phyloP scores from a whole-genome alignment of 2,888 invertebrate genomes.

The Eristalis tenax region DNA sequence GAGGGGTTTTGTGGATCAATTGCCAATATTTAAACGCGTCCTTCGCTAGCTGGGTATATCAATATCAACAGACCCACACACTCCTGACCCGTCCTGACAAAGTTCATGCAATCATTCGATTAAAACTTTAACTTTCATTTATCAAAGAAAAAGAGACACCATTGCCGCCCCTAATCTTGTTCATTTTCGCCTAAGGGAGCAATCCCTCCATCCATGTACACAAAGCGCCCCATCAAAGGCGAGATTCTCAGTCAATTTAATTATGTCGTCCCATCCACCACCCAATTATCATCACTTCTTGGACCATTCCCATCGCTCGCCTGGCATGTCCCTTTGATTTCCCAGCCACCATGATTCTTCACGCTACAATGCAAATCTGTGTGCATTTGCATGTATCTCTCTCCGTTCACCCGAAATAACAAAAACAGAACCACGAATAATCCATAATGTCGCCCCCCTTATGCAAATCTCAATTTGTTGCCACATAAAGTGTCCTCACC shows the following conservation, averaged over 20 bases:
- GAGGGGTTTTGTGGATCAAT: too few species aligned
- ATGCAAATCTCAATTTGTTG: not conserved
- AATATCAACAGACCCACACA: not conserved
- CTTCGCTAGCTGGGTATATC: too few species aligned
- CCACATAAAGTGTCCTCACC: not conserved
- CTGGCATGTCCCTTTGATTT: not conserved
- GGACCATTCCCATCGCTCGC: not conserved
- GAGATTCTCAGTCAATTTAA: not conserved
- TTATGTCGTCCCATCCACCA: not conserved
- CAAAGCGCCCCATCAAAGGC: not conserved
- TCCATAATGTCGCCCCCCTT: not conserved
- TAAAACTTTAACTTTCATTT: not conserved
- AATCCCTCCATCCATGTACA: not conserved
- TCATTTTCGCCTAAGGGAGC: not conserved
- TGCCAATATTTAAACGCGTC: too few species aligned
- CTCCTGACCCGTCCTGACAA: too few species aligned
- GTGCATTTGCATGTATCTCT: too few species aligned
- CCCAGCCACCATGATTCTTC: not conserved
- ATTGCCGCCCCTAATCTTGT: not conserved
- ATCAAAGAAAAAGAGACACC: not conserved
- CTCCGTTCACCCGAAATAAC: not conserved
- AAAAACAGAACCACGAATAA: not conserved
- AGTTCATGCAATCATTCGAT: not conserved
- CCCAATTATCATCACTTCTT: too few species aligned
- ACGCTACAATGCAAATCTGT: not conserved